Evolutionary conservation across 2,888 invertebrate species (phyloP), one percentile per base, ranked within the genome.

Genomic region (Ypsolopha scabrella): DNA sequence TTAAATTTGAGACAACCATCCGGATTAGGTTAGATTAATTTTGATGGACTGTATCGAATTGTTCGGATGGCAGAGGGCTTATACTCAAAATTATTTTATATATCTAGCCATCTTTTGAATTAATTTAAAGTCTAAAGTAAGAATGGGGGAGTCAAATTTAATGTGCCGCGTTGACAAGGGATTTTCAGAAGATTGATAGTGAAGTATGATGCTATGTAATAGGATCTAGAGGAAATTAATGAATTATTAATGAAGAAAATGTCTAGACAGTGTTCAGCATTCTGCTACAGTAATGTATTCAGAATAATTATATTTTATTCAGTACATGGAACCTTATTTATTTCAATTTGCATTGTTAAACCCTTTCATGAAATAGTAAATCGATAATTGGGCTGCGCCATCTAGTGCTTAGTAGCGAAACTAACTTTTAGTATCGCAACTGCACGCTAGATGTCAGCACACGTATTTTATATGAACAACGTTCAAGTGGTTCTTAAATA

Each of bases 1-100:
- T 76, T 76, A 72, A 82, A 79, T 76, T 82, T 68, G 70, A 80
- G 75, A 77, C 80, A 70, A 75, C 60, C 68, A 63, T 58, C 55
- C 55, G 80, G 77, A 81, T 82, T 80, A 76, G 75, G 80, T 73
- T 79, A 80, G 80, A 86, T 83, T 83, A 85, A 85, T 83, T 81
- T 78, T 82, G 85, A 83, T 82, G 76, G 81, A 82, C 85, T 80
- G 75, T 68, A 72, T 71, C 68, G 73, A 78, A 83, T 81, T 81
- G 81, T 80, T 77, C 68, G 71, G 76, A 69, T 77, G 81, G 81
- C 83, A 82, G 79, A 59, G 64, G 70, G 75, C 71, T 80, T 79
- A 70, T 13, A 70, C 66, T 64, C 57, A 60, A 78, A 80, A 80
- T 81, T 71, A 81, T 81, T 74, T 75, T 64, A 75, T 75, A 2